Evolutionary conservation across 2,888 invertebrate genomes (phyloP), one percentile per base, ranked within the genome.

Genomic region (Gibbula magus): DNA sequence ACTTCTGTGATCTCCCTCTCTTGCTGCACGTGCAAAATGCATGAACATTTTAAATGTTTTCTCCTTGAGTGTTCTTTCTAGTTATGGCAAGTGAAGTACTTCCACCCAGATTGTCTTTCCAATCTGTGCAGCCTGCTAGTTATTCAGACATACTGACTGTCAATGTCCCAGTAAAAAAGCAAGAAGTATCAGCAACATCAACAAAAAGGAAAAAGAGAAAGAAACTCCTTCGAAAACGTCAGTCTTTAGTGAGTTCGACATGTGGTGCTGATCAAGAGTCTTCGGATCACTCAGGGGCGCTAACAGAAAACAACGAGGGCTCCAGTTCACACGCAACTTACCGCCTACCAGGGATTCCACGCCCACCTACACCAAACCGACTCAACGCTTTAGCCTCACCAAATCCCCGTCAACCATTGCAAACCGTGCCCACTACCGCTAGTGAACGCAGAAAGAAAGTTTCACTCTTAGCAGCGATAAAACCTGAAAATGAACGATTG

Each of bases 401-500:
- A 0, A 61, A 61, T 61, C 61, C 61, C 25, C 61, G 61, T 16
- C 61, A 61, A 18, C 61, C 61, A 25, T 13, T 25, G 4, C 61
- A 25, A 61, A 32, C 29, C 1, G 61, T 61, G 10, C 29, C 61
- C 10, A 29, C 61, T 29, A 25, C 25, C 16, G 61, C 61, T 16
- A 25, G 82, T 82, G 87, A 88, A 70, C 77, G 86, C 18, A 79
- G 87, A 20, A 89, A 88, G 75, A 89, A 86, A 79, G 82, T 88
- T 51, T 88, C 91, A 16, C 82, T 90, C 25, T 78, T 91, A 18
- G 86, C 86, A 67, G 89, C 90, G 29, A 89, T 91, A 5, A 90
- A 88, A 83, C 91, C 91, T 18, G 89, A 89, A 66, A 91, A 91
- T 86, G 89, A 89, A 74, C 89, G 87, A 82, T 56, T 88, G 56